Conservation (phyloP, 2,888 invertebrate genomes). For the Syritta pipiens region DNA sequence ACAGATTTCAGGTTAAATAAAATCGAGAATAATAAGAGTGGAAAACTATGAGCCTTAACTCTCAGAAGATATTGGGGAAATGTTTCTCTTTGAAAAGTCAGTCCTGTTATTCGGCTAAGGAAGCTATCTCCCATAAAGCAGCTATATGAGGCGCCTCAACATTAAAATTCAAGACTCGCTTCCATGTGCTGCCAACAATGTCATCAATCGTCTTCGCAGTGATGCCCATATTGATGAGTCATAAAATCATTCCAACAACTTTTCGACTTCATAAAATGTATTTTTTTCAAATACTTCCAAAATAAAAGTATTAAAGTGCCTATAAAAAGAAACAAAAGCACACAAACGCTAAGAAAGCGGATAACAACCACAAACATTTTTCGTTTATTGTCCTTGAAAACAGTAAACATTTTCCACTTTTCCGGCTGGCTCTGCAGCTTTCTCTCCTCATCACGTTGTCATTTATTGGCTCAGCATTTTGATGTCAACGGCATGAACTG, state of each 20-base stretch:
- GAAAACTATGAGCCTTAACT: too few relatives aligned
- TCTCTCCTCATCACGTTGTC: too few relatives aligned
- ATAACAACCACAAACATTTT: constrained; percentile 58
- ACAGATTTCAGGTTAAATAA: too few relatives aligned
- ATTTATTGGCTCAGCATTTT: too few relatives aligned
- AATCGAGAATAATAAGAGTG: too few relatives aligned
- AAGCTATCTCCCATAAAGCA: not conserved
- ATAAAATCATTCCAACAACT: constrained; percentile 60
- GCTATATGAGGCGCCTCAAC: constrained; percentile 11
- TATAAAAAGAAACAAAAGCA: constrained; percentile 25
- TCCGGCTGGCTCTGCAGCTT: constrained; percentile 41
- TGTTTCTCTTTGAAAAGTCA: too few relatives aligned
- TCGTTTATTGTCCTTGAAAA: constrained; percentile 48
- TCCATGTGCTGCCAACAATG: constrained; percentile 18
- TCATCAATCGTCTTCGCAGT: constrained; percentile 43
- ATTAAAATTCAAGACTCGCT: constrained; percentile 54
- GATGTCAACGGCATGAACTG: too few relatives aligned
- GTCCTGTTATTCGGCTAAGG: too few relatives aligned
- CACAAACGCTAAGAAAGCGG: constrained; percentile 17
- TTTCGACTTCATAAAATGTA: constrained; percentile 53
- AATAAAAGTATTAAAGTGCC: constrained; percentile 49
- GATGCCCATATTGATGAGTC: constrained; percentile 55
- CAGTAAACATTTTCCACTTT: constrained; percentile 61
- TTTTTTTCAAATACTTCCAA: constrained; percentile 57
- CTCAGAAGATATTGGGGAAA: too few relatives aligned